These are phyloP conservation scores for Tetragnatha montana DNA, from an alignment of 2,888 invertebrate species.

Conservation along the genomic window DNA sequence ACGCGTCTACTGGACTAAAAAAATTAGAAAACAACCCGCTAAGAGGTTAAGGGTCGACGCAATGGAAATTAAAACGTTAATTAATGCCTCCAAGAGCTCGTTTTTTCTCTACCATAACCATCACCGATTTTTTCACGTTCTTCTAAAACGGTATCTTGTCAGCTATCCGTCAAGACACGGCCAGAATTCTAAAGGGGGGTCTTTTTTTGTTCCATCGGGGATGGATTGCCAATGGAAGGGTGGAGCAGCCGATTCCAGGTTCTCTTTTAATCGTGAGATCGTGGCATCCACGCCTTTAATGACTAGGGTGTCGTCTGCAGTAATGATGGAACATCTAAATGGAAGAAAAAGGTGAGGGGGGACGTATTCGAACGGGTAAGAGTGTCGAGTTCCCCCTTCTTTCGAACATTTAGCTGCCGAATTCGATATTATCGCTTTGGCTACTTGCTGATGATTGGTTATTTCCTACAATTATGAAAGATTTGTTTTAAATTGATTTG, in stretches of 20 bases:
- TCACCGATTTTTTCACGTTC: no score
- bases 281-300: conserved; percentile 68
- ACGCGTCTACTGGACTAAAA: neutral
- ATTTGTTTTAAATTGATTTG: no score
- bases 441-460: no score
- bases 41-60: conserved; percentile 49
- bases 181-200: neutral
- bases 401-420: no score
- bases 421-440: no score
- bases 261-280: conserved; percentile 53
- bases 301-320: conserved; percentile 63
- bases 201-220: neutral
- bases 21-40: conserved; percentile 7
- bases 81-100: conserved; percentile 14
- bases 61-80: conserved; percentile 39
- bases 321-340: neutral
- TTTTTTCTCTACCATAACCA: neutral
- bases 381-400: neutral
- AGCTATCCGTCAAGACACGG: neutral
- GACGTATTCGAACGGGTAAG: neutral
- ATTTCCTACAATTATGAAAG: no score
- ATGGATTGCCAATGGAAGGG: conserved; percentile 40
- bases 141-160: neutral
- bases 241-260: conserved; percentile 34
- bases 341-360: neutral